phyloP scores from a whole-genome alignment of 1,140 invertebrate species.

The Pseudomyrmex gracilis region DNA sequence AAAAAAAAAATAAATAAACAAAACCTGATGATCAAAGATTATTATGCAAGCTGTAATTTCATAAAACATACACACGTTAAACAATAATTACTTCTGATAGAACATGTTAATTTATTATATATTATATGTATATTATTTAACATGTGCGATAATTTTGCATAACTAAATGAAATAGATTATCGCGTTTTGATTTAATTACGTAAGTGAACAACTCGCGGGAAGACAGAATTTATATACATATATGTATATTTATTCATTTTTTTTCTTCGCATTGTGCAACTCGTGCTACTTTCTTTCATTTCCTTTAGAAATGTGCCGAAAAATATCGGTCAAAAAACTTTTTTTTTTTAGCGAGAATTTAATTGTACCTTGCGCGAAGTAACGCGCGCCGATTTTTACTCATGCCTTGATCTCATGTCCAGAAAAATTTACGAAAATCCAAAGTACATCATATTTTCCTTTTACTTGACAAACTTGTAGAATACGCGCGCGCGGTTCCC shows the following conservation, averaged over 20 bases:
- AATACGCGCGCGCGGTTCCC: background rate
- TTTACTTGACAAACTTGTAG: background rate
- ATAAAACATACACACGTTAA: background rate
- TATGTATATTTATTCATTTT: too few relatives aligned
- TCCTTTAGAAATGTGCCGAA: background rate
- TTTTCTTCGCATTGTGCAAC: background rate
- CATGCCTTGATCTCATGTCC: background rate
- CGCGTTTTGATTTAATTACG: conserved; percentile 22
- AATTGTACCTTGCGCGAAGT: too few relatives aligned
- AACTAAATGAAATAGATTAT: background rate
- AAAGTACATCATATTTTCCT: background rate
- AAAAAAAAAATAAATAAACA: background rate
- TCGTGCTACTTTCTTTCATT: background rate
- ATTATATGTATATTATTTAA: background rate
- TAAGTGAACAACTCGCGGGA: background rate
- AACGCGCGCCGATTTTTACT: background rate
- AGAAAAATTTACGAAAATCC: background rate
- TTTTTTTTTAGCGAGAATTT: background rate
- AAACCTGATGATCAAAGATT: conserved; percentile 22
- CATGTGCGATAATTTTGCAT: conserved; percentile 3
- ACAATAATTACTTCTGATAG: conserved; percentile 7
- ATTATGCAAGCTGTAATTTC: background rate
- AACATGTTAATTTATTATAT: background rate
- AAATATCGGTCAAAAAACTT: background rate
- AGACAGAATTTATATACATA: background rate